These are phyloP conservation scores for Chaetophractus vellerosus DNA, from an alignment of 2,797 vertebrate species.

Conservation along the genomic window DNA sequence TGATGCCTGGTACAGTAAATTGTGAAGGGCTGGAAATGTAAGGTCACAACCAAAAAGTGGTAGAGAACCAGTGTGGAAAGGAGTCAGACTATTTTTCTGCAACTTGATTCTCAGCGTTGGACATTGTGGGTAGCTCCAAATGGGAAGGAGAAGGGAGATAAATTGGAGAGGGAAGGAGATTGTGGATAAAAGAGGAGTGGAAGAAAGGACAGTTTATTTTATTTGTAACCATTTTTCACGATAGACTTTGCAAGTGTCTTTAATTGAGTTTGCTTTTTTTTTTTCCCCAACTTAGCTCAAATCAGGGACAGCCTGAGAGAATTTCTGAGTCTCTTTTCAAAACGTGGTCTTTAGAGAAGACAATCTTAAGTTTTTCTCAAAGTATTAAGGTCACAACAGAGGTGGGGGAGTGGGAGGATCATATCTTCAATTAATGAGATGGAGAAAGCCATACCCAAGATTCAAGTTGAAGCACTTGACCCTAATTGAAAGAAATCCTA, in stretches of 20 bases:
- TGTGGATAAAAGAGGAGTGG: neutral
- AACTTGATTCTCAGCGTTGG: neutral
- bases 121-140: neutral
- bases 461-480: neutral
- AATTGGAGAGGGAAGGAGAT: neutral
- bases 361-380: neutral
- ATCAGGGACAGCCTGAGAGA: neutral
- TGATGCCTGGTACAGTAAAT: neutral
- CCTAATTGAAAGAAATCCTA: neutral
- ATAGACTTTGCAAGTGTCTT: neutral
- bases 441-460: neutral
- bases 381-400: neutral
- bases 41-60: neutral
- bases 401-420: neutral
- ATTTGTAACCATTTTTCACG: neutral
- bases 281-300: neutral
- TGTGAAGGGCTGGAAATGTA: neutral
- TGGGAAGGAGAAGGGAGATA: neutral
- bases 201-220: neutral
- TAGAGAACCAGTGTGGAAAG: neutral
- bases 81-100: neutral
- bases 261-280: slow-evolving; percentile 14
- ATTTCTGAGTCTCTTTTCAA: slow-evolving; percentile 40
- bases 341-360: neutral
- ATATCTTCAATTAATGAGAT: neutral